These are phyloP conservation scores for Himalopsyche kuldschensis DNA, from an alignment of 2,888 invertebrate genomes.

Conservation along the genomic window DNA sequence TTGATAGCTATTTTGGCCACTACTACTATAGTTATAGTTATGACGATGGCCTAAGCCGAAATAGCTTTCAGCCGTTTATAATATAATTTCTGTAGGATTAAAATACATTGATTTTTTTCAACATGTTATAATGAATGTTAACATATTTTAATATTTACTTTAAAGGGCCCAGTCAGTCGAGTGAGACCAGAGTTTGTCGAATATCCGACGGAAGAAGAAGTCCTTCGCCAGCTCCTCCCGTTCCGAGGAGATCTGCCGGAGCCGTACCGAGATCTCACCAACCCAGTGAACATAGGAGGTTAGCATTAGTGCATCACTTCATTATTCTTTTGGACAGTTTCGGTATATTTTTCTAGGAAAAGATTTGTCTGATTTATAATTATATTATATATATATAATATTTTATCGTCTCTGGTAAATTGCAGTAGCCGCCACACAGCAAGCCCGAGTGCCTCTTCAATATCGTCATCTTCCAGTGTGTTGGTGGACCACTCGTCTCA, in stretches of 20 bases:
- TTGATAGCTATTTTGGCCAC: no score
- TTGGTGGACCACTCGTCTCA: not conserved
- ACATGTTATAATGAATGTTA: no score
- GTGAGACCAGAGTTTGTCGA: not conserved
- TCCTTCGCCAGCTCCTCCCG: slow-evolving; percentile 58
- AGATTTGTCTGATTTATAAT: not conserved
- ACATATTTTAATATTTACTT: not conserved
- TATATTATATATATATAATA: not conserved
- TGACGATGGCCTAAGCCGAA: no score
- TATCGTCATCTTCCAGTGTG: slow-evolving; percentile 1
- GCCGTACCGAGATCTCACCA: slow-evolving; percentile 22
- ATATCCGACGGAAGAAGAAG: slow-evolving; percentile 45
- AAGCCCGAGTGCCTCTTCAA: not conserved
- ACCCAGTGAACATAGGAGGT: slow-evolving; percentile 24
- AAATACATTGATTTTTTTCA: no score
- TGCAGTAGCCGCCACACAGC: slow-evolving; percentile 7
- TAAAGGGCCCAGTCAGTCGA: not conserved
- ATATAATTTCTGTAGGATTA: no score
- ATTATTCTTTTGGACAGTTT: no score
- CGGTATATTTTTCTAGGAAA: no score
- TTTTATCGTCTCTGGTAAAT: not conserved
- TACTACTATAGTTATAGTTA: no score
- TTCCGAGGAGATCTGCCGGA: slow-evolving; percentile 40
- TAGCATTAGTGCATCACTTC: not conserved
- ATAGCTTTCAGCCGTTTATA: no score